Evolutionary conservation across 2,797 vertebrate species (phyloP).

Genomic region (Pipistrellus pygmaeus): DNA sequence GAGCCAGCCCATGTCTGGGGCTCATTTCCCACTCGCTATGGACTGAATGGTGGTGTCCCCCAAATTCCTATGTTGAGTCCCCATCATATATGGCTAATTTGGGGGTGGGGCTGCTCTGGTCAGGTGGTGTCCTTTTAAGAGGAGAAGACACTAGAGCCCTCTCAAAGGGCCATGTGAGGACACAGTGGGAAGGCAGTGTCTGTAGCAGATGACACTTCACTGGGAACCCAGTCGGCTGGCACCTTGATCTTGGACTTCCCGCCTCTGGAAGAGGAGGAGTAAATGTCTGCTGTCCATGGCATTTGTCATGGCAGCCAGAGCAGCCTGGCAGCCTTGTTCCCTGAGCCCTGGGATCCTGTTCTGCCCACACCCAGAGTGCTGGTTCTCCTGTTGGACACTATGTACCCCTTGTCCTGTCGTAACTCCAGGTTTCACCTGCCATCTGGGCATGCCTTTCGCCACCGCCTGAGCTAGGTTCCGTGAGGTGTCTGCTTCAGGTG

Average conservation of each 20-base stretch:
- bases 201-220: no score
- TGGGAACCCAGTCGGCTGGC: no score
- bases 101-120: neutral
- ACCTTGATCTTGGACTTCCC: neutral
- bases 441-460: no score
- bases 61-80: no score
- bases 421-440: neutral
- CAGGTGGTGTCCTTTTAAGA: neutral
- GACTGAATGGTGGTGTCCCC: neutral
- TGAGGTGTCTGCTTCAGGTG: neutral
- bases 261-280: neutral
- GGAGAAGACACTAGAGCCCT: neutral
- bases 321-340: neutral
- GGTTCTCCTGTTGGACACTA: neutral
- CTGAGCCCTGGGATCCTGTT: neutral
- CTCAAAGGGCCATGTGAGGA: neutral
- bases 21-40: neutral
- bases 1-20: neutral
- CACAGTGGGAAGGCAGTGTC: neutral
- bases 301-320: rapidly evolving
- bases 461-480: neutral
- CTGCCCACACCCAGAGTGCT: neutral
- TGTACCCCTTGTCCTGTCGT: neutral
- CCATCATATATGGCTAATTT: neutral
- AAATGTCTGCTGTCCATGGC: rapidly evolving